Evolutionary conservation across 2,797 vertebrate species (phyloP), one percentile per base, ranked within the genome.

Genomic region (Epinephelus coioides): DNA sequence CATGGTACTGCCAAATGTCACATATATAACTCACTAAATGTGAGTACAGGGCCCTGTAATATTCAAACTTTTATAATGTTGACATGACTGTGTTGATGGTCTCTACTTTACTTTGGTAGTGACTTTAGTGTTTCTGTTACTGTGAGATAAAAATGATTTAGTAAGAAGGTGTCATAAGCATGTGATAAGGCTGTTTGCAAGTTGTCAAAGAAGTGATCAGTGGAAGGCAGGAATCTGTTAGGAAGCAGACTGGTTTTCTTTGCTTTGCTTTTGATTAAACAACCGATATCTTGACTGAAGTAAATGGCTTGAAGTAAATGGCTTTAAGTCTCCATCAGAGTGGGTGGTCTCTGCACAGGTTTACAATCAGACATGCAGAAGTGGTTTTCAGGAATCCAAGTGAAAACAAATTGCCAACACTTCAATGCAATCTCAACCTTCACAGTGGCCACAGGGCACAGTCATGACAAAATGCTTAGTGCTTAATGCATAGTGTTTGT

Each of bases 181-280:
- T 6, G 23, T n/a, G 46, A 59, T 11, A 23, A 51, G 2, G 12
- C 2, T 44, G 11, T 56, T 63, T 43, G 18, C 3, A 21, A 53
- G 6, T 18, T 51, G 14, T 66, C 64, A 47, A 14, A 17, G 21
- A 44, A 21, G 27, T 51, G 15, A 63, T 53, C 23, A 53, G 15
- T 7, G 51, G 2, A 59, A 56, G 25, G 60, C 14, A 50, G 65
- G 13, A 49, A 47, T 54, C 25, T 49, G 2, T 34, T 34, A 8
- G 57, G 59, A 21, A 51, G 59, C 46, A 46, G 19, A 40, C 25
- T 23, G 18, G 3, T 6, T 61, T 56, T 51, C 53, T 30, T 50
- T 65, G 69, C 54, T 68, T 68, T 30, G 15, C 53, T 49, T 71
- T 59, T 61, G 21, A 47, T 44, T 27, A 21, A 21, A 51, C 11